phyloP scores from a whole-genome alignment of 2,888 invertebrate species.

The Eulithis prunata region DNA sequence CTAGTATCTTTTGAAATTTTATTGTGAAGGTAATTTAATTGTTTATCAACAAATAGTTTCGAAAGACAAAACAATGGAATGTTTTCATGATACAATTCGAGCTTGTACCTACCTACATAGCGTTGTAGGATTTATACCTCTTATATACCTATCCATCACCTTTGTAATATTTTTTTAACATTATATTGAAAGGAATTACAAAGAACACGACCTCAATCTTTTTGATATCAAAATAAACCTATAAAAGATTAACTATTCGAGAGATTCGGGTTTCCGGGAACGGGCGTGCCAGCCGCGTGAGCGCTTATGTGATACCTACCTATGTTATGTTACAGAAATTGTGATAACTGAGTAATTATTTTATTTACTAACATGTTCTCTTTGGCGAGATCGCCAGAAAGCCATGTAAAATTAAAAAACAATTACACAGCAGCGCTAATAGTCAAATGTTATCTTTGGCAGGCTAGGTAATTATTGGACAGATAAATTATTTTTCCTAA shows the following conservation, averaged over 20 bases:
- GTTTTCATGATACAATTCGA: background rate
- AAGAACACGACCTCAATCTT: background rate
- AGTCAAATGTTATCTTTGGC: no score
- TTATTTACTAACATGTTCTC: background rate
- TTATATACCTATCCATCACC: no score
- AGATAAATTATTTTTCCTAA: no score
- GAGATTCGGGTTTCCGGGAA: constrained; percentile 37
- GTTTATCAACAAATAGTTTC: background rate
- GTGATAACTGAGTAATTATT: background rate
- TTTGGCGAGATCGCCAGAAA: no score
- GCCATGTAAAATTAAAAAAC: no score
- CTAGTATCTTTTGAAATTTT: background rate
- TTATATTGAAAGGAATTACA: background rate
- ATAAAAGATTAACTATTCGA: constrained; percentile 10
- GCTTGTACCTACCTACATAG: background rate
- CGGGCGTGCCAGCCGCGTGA: constrained; percentile 20
- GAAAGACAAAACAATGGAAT: background rate
- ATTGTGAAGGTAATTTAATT: background rate
- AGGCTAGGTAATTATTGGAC: no score
- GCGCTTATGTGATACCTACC: background rate
- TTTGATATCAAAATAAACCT: constrained; percentile 3
- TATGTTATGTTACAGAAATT: constrained; percentile 15
- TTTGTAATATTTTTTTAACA: no score
- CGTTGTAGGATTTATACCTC: no score
- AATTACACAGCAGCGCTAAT: no score